Base-by-base conservation (phyloP, 2,888 invertebrate genomes). In the Drosophila flavopinicola region DNA sequence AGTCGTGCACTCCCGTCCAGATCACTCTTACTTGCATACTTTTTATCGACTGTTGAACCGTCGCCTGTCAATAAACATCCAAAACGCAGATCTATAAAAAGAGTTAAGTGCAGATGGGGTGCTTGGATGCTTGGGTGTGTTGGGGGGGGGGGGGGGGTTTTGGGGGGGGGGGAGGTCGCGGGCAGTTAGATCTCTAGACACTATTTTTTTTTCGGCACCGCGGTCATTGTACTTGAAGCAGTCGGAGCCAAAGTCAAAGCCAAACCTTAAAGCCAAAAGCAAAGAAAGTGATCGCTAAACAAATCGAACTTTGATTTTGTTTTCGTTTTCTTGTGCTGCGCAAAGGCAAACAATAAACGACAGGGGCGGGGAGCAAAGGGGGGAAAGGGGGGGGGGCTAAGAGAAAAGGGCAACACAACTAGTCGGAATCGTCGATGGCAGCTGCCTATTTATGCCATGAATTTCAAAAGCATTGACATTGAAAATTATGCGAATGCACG, bases 381-480 rank as follows among this genome's bases (percentile, higher is more conserved):
- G 35, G 10, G 23, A n/a, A n/a, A 6, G 33, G 29, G 24, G 6
- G 35, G 25, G 6, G 25, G 9, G 38, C 37, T 15, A 37, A 11
- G 10, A 39, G 3, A 2, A 11, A 29, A 7, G 24, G 23, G 11
- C 15, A 6, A 9, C 45, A 35, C 30, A 38, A 30, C 33, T 10
- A 23, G 56, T 53, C 56, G 30, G n/a, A n/a, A n/a, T 37, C 25
- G 29, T 10, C 37, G 32, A 32, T 15, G 23, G 17, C 44, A 53
- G 77, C 54, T 58, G 47, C 42, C 67, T 53, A 72, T 70, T 83
- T 71, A 75, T 75, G 79, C 69, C 79, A 75, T 60, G 59, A 72
- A 76, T 71, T 79, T 76, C 54, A 84, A 80, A 83, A 78, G 78
- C 85, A 80, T 80, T 84, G 85, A 84, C 80, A 80, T 80, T 80